These are phyloP conservation scores for Augiades crinisus DNA, from an alignment of 2,888 invertebrate genomes.

Conservation along the genomic window DNA sequence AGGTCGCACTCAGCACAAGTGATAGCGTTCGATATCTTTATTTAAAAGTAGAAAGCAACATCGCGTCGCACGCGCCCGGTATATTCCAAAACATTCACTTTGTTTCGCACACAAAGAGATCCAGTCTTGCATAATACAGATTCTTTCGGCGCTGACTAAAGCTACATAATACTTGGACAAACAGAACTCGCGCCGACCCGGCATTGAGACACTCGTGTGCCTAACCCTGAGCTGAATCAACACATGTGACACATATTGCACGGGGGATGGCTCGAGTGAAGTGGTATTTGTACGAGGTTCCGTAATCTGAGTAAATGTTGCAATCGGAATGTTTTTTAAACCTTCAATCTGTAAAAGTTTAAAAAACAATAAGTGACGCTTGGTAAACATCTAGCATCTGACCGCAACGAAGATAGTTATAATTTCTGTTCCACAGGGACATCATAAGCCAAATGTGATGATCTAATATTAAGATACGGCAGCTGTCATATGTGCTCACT, in stretches of 20 bases:
- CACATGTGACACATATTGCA: conserved; percentile 38
- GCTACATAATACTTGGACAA: conserved; percentile 37
- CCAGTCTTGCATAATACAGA: conserved; percentile 20
- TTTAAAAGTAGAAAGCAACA: not conserved
- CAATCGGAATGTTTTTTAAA: no score
- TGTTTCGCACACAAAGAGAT: conserved; percentile 13
- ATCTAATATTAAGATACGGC: no score
- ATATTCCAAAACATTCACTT: conserved; percentile 5
- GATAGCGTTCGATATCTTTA: not conserved
- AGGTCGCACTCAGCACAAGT: no score
- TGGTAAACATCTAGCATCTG: no score
- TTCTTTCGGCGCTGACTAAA: conserved; percentile 30
- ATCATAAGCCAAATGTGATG: no score
- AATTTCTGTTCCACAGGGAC: no score
- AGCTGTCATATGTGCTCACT: no score
- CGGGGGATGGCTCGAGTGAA: conserved; percentile 2
- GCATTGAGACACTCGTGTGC: conserved; percentile 48
- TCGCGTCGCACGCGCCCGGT: not conserved
- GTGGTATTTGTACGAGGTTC: not conserved
- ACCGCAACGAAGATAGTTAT: no score
- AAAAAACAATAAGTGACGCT: no score
- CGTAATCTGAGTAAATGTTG: no score
- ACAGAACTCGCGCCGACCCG: conserved; percentile 44
- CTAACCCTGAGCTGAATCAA: conserved; percentile 55
- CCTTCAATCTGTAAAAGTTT: no score